Base-by-base conservation (phyloP, 2,797 vertebrate species). In the Steatocranus sp. region DNA sequence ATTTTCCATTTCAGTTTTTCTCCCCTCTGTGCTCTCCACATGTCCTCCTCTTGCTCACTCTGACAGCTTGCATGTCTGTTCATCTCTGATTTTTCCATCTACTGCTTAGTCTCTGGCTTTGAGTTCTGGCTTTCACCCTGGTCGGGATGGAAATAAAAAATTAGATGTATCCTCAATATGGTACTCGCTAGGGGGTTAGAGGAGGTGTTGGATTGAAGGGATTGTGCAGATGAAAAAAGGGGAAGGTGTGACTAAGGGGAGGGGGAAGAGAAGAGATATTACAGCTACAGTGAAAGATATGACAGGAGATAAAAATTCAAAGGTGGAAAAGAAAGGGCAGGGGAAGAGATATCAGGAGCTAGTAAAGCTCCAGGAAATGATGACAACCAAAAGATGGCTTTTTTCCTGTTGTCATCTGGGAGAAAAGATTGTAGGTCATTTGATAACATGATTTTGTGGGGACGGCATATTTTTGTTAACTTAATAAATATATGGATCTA, bases 201-300 rank as follows among this genome's bases (percentile, higher is more conserved):
- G 70, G 53, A 66, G 61, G 76, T 82, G 78, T 63, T 79, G 63
- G 70, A 17, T 66, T 46, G 58, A 76, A 10, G 2, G 3, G 68
- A 32, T 41, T 75, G 77, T 85, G 50, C 36, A 77, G 85, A 91
- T 88, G 84, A 89, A 89, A 90, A 83, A 61, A 8, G 18, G 23
- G 18, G 34, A 78, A 76, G 53, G 41, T 82, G 46, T 53, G 23
- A 50, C 51, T 68, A 58, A 17, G 48, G 12, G 38, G 63, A 53
- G 25, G 25, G 5, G 9, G 63, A 4, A 30, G 11, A 73, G 32
- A 53, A 18, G 46, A 34, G 36, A 41, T 30, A 63, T 84, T 75
- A 34, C 14, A 30, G 79, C 27, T 75, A 48, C 9, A 63, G 54
- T 80, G 34, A 79, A 76, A 63, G 38, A 68, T 74, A 17, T 53